Evolutionary conservation across 2,113 vertebrate genomes (phyloP).

Genomic region (Laticauda colubrina): DNA sequence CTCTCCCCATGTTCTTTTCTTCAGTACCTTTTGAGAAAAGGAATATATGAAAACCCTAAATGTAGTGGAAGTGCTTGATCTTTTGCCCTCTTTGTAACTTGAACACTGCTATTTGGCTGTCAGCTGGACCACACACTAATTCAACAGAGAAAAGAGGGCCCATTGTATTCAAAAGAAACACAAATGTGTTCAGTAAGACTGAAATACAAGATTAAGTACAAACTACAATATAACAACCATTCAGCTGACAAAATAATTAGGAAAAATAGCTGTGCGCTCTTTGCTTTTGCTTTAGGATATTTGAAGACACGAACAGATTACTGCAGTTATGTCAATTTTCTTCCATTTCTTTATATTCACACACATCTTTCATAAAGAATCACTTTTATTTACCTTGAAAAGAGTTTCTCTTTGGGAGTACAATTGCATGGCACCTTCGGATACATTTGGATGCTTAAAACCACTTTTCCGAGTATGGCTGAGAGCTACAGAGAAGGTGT

Average conservation of each 20-base stretch:
- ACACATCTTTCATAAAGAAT: conserved; percentile 47
- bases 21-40: conserved; percentile 13
- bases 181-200: neutral
- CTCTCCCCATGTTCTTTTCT: conserved; percentile 3
- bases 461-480: conserved; percentile 68
- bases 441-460: conserved; percentile 68
- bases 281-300: conserved; percentile 38
- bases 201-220: neutral
- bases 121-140: conserved; percentile 32
- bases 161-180: conserved; percentile 34
- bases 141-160: neutral
- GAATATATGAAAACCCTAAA: conserved; percentile 9
- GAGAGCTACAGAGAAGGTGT: conserved; percentile 63
- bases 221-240: conserved; percentile 27
- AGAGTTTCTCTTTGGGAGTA: conserved; percentile 70
- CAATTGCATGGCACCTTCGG: conserved; percentile 68
- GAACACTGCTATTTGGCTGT: conserved; percentile 33
- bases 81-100: conserved; percentile 13
- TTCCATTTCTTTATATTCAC: conserved; percentile 40
- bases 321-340: conserved; percentile 41
- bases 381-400: conserved; percentile 65
- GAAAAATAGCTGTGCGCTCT: conserved; percentile 43
- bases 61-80: conserved; percentile 18
- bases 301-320: conserved; percentile 41
- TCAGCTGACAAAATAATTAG: conserved; percentile 35